phyloP scores from a whole-genome alignment of 2,797 vertebrate species.

The Danio albolineatus region DNA sequence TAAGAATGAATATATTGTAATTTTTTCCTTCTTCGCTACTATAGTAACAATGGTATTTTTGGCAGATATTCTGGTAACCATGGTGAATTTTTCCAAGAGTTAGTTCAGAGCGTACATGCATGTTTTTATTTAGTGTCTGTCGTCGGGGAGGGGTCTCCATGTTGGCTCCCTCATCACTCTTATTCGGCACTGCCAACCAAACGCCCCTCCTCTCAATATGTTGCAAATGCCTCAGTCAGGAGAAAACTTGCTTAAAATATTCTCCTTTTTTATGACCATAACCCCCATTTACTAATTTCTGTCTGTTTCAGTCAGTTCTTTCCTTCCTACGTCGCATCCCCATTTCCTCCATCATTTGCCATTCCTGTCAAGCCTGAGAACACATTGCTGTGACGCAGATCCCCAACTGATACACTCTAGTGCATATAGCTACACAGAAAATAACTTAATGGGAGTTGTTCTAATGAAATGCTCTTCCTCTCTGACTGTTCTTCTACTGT shows the following conservation, averaged over 20 bases:
- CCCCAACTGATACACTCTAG: not conserved
- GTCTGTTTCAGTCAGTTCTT: not conserved
- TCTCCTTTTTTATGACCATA: not conserved
- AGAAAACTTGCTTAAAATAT: not conserved
- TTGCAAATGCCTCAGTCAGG: not conserved
- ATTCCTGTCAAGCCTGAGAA: slow-evolving; percentile 11
- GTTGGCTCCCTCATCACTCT: slow-evolving; percentile 17
- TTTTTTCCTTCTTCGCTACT: not conserved
- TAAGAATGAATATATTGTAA: not conserved
- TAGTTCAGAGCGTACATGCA: not conserved
- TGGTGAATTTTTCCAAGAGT: not conserved
- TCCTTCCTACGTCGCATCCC: not conserved
- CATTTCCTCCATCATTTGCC: slow-evolving; percentile 6
- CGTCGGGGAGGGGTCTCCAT: slow-evolving; percentile 33
- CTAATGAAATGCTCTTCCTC: slow-evolving; percentile 24
- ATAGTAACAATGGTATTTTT: not conserved
- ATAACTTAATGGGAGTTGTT: slow-evolving; percentile 19
- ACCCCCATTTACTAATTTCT: not conserved
- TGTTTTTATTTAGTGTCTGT: slow-evolving; percentile 23
- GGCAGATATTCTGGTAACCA: not conserved
- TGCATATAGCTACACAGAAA: slow-evolving; percentile 16
- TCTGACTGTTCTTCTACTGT: slow-evolving; percentile 25
- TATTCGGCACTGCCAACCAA: slow-evolving; percentile 38
- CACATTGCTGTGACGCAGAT: not conserved
- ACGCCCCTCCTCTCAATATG: slow-evolving; percentile 51